phyloP scores from a whole-genome alignment of 2,113 vertebrate genomes.

The Lonchura striata region DNA sequence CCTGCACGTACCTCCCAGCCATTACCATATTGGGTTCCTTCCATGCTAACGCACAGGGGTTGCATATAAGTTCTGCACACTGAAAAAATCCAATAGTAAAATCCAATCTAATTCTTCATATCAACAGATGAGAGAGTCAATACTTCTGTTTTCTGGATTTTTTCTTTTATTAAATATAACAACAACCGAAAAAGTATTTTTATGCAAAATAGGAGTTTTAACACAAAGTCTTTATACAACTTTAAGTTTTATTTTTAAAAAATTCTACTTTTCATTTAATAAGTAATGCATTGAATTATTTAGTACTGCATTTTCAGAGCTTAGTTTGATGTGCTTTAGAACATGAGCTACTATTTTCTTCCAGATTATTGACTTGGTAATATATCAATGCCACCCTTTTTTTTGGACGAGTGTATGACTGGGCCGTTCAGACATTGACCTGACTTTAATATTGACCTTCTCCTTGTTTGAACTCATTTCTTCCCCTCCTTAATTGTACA shows the following conservation, averaged over 20 bases:
- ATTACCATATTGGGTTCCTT: conserved; percentile 27
- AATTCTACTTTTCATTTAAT: not conserved
- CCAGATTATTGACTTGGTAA: not conserved
- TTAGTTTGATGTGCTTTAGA: not conserved
- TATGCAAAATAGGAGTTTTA: not conserved
- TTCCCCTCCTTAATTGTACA: conserved; percentile 5
- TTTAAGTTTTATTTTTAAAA: not conserved
- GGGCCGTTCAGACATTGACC: not conserved
- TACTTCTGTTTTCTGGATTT: not conserved
- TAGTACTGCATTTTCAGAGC: not conserved
- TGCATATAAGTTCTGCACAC: not conserved
- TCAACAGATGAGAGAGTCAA: not conserved
- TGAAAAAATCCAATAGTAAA: not conserved
- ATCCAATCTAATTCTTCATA: not conserved
- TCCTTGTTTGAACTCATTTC: conserved; percentile 49
- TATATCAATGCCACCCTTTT: not conserved
- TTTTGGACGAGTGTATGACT: not conserved
- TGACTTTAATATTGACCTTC: not conserved
- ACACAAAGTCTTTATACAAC: not conserved
- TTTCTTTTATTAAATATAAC: not conserved
- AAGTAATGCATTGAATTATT: not conserved
- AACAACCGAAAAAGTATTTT: not conserved
- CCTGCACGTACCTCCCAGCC: not conserved
- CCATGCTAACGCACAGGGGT: fast-evolving
- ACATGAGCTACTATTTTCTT: not conserved